Percentiles rank a stretch among this genome's conserved stretches.
Conservation (phyloP, 2,113 vertebrate genomes). For the Pampusana beccarii region DNA sequence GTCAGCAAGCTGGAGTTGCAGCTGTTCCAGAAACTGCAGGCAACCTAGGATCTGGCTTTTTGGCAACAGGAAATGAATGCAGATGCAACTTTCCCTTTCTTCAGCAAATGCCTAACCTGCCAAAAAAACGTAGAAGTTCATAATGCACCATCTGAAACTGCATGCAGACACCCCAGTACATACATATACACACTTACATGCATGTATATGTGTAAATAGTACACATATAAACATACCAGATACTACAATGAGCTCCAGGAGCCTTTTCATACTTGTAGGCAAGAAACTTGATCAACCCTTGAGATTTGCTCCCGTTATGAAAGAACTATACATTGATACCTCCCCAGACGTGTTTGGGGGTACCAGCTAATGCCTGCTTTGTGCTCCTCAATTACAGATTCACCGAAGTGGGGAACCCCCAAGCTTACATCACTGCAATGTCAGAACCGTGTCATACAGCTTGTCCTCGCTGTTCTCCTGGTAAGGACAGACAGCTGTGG, state of each 20-base stretch:
- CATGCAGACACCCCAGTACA: no score
- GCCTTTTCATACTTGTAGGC: background rate
- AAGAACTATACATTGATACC: background rate
- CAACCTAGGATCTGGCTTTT: background rate
- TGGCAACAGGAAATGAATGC: background rate
- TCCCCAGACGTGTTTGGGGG: background rate
- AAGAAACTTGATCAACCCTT: accelerated
- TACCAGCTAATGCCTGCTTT: background rate
- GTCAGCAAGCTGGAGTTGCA: background rate
- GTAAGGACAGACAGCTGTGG: background rate
- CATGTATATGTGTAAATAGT: accelerated
- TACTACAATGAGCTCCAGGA: background rate
- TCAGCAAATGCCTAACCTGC: constrained; percentile 65
- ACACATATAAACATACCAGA: accelerated
- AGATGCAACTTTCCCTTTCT: constrained; percentile 42
- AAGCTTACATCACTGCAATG: background rate
- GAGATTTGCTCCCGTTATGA: background rate
- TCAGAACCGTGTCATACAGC: background rate
- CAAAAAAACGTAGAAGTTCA: background rate
- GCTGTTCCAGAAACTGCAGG: background rate
- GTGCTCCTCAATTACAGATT: background rate
- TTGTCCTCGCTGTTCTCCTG: background rate
- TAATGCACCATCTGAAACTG: accelerated
- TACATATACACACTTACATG: background rate
- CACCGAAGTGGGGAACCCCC: background rate